Evolutionary conservation across 2,797 vertebrate genomes (phyloP).

Genomic region (Intellagama lesueurii): DNA sequence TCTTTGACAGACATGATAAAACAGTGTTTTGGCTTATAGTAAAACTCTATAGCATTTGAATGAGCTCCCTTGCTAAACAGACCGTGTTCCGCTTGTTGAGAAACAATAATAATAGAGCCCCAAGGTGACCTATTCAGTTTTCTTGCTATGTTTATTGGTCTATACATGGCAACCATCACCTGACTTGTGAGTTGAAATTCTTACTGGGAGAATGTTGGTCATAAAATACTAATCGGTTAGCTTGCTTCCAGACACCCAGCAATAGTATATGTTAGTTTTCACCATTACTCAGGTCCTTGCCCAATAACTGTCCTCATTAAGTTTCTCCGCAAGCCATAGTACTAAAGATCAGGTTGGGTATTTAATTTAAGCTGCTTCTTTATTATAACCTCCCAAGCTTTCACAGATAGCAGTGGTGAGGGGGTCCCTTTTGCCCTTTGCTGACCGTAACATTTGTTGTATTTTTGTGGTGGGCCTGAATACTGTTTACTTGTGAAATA

Average conservation of each 20-base stretch:
- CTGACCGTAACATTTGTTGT: too few species aligned
- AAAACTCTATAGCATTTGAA: slow-evolving; percentile 3
- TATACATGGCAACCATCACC: slow-evolving; percentile 61
- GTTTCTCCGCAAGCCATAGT: neutral
- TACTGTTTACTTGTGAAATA: too few species aligned
- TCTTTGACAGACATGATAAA: neutral
- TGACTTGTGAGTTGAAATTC: slow-evolving; percentile 63
- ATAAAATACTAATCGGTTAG: slow-evolving; percentile 19
- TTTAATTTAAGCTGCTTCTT: neutral
- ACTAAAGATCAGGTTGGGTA: neutral
- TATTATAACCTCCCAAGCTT: neutral
- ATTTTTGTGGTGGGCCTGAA: too few species aligned
- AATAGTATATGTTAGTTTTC: neutral
- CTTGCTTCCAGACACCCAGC: neutral
- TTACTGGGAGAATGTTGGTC: slow-evolving; percentile 37
- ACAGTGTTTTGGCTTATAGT: neutral
- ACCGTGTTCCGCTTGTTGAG: slow-evolving; percentile 14
- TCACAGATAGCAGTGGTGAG: neutral
- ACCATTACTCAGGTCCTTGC: neutral
- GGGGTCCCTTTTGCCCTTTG: too few species aligned
- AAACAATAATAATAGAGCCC: slow-evolving; percentile 29
- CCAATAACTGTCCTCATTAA: neutral
- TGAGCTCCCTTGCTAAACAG: slow-evolving; percentile 31
- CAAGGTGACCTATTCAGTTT: neutral
- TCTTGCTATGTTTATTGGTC: slow-evolving; percentile 61